Conservation (phyloP, 2,888 invertebrate species). For the Drosophila leonis region DNA sequence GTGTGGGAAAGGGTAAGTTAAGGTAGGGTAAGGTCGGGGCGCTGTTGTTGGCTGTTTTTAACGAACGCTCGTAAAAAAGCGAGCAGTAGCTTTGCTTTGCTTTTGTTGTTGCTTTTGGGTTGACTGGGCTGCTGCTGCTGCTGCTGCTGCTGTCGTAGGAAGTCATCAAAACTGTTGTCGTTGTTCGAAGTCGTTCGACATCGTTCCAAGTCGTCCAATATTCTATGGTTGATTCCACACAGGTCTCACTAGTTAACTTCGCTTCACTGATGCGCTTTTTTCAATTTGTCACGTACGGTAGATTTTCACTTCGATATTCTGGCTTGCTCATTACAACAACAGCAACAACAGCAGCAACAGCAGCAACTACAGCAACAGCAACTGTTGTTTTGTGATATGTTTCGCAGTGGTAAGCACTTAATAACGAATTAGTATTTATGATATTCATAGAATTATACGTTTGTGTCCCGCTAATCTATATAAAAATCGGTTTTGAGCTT, state of each 20-base stretch:
- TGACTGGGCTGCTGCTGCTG: slow-evolving; percentile 14
- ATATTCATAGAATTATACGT: slow-evolving; percentile 74
- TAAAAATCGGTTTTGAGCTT: slow-evolving; percentile 51
- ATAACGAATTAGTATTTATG: slow-evolving; percentile 77
- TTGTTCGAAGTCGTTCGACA: slow-evolving; percentile 33
- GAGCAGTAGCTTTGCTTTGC: slow-evolving; percentile 52
- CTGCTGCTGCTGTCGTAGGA: slow-evolving; percentile 43
- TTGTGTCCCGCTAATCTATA: slow-evolving; percentile 62
- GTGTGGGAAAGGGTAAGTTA: neutral
- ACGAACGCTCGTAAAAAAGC: slow-evolving; percentile 70
- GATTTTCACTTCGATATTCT: slow-evolving; percentile 63
- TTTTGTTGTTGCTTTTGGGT: slow-evolving; percentile 20
- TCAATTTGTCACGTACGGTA: slow-evolving; percentile 84
- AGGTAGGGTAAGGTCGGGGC: neutral
- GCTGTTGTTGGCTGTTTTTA: slow-evolving; percentile 38
- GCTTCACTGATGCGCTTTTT: slow-evolving; percentile 82
- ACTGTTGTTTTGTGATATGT: neutral
- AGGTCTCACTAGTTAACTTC: slow-evolving; percentile 80
- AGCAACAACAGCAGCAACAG: neutral
- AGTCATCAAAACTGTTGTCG: slow-evolving; percentile 72
- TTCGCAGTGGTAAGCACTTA: slow-evolving; percentile 17
- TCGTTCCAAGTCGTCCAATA: slow-evolving; percentile 67
- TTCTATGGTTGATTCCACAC: slow-evolving; percentile 80
- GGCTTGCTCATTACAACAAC: slow-evolving; percentile 52
- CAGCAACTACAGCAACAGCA: neutral